These are phyloP conservation scores for Clarias batrachus DNA, from an alignment of 2,113 vertebrate genomes.

Conservation along the genomic window DNA sequence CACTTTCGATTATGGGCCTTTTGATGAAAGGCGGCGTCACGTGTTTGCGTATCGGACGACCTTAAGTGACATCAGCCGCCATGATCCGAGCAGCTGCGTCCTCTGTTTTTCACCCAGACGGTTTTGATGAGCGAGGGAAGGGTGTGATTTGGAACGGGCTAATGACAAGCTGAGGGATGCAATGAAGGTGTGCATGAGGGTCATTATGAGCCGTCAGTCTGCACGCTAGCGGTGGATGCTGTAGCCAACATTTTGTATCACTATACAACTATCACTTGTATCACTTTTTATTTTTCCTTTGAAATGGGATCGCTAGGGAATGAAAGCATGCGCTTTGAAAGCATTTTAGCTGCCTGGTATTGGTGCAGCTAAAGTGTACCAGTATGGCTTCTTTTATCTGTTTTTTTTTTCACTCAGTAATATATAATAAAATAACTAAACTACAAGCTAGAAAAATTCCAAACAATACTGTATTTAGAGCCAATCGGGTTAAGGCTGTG, in stretches of 20 bases:
- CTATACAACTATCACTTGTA: too few species aligned
- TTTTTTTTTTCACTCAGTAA: background rate
- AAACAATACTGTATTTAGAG: background rate
- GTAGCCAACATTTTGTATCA: background rate
- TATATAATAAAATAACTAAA: background rate
- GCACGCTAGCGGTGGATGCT: background rate
- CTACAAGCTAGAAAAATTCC: background rate
- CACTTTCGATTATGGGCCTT: slow-evolving; percentile 31
- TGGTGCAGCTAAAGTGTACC: background rate
- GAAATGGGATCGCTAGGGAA: background rate
- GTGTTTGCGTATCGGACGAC: slow-evolving; percentile 32
- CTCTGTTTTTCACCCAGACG: slow-evolving; percentile 8
- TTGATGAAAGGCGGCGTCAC: slow-evolving; percentile 19
- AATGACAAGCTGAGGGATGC: slow-evolving; percentile 39
- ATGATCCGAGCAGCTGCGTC: slow-evolving; percentile 37
- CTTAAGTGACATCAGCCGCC: background rate
- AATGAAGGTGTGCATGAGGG: slow-evolving; percentile 43
- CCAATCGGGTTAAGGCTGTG: too few species aligned
- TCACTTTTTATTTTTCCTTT: background rate
- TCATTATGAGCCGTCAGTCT: slow-evolving; percentile 32
- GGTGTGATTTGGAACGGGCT: slow-evolving; percentile 39
- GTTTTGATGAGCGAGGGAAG: slow-evolving; percentile 4
- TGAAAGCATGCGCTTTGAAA: background rate
- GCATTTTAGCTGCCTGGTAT: background rate
- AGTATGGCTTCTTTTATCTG: background rate